These are phyloP conservation scores for Ochropleura leucogaster DNA, from an alignment of 2,888 invertebrate species.

Conservation along the genomic window DNA sequence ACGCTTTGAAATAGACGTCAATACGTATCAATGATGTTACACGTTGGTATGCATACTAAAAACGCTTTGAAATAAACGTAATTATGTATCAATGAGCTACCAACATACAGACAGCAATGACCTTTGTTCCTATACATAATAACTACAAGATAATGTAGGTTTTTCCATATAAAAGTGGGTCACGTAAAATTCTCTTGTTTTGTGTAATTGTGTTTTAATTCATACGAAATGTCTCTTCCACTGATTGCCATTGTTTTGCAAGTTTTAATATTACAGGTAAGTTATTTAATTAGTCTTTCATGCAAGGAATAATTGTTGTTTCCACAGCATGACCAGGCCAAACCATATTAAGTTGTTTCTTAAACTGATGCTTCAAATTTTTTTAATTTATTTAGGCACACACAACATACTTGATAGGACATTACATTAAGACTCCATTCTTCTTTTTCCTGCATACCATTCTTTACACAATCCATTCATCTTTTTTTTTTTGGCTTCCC, in stretches of 20 bases:
- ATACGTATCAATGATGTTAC: too few species aligned
- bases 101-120: neutral
- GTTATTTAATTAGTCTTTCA: slow-evolving; percentile 18
- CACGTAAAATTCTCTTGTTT: slow-evolving; percentile 30
- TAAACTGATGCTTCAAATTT: neutral
- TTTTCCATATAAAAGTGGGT: slow-evolving; percentile 53
- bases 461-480: too few species aligned
- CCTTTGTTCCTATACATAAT: neutral
- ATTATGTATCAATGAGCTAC: too few species aligned
- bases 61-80: too few species aligned
- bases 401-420: too few species aligned
- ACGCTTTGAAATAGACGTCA: too few species aligned
- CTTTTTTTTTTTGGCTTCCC: too few species aligned
- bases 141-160: slow-evolving; percentile 21
- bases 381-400: neutral
- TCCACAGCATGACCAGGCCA: too few species aligned
- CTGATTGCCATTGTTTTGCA: slow-evolving; percentile 22
- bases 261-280: slow-evolving; percentile 45
- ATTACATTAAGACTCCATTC: too few species aligned
- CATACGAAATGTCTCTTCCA: slow-evolving; percentile 37
- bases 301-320: neutral
- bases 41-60: too few species aligned
- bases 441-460: too few species aligned
- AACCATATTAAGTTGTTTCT: neutral
- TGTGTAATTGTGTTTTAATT: slow-evolving; percentile 11